Percentiles rank a stretch among this genome's conserved stretches.
These are phyloP conservation scores for Heteromurus nitidus DNA, from an alignment of 2,888 invertebrate species.

Conservation along the genomic window DNA sequence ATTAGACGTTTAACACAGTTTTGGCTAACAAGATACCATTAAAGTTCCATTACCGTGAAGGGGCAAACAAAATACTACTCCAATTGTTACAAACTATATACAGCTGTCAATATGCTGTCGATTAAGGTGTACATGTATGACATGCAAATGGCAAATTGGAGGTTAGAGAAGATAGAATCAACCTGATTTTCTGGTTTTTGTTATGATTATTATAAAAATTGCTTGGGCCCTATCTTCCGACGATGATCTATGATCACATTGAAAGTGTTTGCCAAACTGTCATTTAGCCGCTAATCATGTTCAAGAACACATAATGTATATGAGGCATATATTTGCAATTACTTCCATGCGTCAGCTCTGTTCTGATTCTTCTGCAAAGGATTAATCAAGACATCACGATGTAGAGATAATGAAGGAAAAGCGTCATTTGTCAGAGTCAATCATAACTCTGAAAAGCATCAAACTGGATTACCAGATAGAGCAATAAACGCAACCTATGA, in stretches of 20 bases:
- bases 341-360: no score
- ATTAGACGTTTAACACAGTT: not conserved
- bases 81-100: not conserved
- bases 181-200: not conserved
- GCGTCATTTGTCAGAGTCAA: conserved; percentile 10
- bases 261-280: not conserved
- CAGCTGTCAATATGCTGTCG: conserved; percentile 4
- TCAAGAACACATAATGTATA: no score
- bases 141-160: conserved; percentile 1
- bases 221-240: not conserved
- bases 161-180: not conserved
- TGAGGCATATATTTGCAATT: no score
- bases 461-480: no score
- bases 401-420: not conserved
- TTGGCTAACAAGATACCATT: not conserved
- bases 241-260: not conserved
- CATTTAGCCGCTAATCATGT: not conserved
- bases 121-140: not conserved
- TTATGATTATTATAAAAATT: not conserved
- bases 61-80: not conserved
- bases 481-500: no score
- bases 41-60: not conserved
- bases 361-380: no score
- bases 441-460: not conserved
- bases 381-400: conserved; percentile 1